phyloP scores from a whole-genome alignment of 1,140 invertebrate genomes.

The Ptiloglossa arizonensis region DNA sequence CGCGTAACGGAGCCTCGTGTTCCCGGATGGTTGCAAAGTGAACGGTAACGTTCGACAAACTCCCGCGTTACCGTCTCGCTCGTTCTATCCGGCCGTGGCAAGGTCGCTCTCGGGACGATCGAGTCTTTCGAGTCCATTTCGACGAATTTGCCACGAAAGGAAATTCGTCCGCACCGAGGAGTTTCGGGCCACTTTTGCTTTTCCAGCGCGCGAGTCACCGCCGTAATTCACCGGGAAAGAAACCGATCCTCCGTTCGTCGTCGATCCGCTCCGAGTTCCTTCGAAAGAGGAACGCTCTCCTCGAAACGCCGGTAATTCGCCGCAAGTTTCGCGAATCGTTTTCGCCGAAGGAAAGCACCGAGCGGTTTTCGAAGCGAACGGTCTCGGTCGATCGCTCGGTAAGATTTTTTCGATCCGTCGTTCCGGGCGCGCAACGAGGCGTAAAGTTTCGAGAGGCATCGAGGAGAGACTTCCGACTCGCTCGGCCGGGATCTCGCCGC shows the following conservation, averaged over 20 bases:
- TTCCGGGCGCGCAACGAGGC: background rate
- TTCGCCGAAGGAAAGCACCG: background rate
- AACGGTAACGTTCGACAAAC: constrained; percentile 14
- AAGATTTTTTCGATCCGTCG: background rate
- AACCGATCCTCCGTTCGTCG: constrained; percentile 13
- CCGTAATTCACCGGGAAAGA: constrained; percentile 21
- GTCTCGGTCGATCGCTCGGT: background rate
- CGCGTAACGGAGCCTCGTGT: constrained; percentile 16
- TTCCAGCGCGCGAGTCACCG: background rate
- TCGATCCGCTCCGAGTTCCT: background rate
- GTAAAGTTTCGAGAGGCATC: background rate
- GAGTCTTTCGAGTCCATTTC: too few relatives aligned
- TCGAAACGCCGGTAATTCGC: constrained; percentile 21
- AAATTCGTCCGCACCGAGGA: too few relatives aligned
- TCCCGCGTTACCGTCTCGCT: background rate
- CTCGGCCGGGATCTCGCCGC: background rate
- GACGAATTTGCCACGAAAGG: too few relatives aligned
- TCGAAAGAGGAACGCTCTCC: too few relatives aligned
- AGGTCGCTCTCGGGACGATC: too few relatives aligned
- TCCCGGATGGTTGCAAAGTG: background rate
- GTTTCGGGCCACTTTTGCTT: background rate
- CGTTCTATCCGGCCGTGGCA: background rate
- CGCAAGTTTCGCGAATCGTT: too few relatives aligned
- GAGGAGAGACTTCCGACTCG: background rate
- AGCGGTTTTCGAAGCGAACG: too few relatives aligned